Conservation (phyloP, 2,797 vertebrate species). For the Mastacembelus armatus region DNA sequence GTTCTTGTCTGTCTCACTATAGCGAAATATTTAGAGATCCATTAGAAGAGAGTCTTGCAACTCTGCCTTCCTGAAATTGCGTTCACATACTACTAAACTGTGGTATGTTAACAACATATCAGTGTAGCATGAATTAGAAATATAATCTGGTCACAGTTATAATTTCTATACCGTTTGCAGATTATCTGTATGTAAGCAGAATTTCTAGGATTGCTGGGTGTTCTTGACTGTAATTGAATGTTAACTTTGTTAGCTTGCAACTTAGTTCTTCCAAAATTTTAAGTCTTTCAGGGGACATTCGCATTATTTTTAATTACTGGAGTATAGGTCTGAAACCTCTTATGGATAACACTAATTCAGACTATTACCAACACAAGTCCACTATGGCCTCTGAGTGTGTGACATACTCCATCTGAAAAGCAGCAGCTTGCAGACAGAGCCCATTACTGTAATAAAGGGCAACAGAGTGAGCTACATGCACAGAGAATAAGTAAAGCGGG, state of each 20-base stretch:
- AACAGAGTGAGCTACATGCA: conserved; percentile 21
- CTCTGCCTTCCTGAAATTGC: no score
- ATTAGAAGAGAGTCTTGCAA: no score
- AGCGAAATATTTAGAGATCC: no score
- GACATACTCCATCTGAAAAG: conserved; percentile 29
- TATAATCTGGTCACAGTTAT: no score
- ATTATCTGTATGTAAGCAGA: no score
- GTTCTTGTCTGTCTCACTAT: not conserved
- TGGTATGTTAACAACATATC: no score
- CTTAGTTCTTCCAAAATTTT: not conserved
- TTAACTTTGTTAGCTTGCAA: not conserved
- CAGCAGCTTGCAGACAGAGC: conserved; percentile 38
- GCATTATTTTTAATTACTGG: not conserved
- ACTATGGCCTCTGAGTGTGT: conserved; percentile 30
- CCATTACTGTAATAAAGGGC: conserved; percentile 7
- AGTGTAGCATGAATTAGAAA: no score
- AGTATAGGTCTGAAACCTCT: conserved; percentile 4
- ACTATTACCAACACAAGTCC: conserved; percentile 49
- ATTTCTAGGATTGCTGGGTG: no score
- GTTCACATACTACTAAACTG: no score
- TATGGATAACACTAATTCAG: conserved; percentile 34
- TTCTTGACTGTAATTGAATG: no score
- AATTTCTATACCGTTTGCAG: no score
- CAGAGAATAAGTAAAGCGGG: conserved; percentile 5
- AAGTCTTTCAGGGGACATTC: not conserved